Base-by-base conservation (phyloP, 2,888 invertebrate genomes). In the Eristalinus sepulchralis region DNA sequence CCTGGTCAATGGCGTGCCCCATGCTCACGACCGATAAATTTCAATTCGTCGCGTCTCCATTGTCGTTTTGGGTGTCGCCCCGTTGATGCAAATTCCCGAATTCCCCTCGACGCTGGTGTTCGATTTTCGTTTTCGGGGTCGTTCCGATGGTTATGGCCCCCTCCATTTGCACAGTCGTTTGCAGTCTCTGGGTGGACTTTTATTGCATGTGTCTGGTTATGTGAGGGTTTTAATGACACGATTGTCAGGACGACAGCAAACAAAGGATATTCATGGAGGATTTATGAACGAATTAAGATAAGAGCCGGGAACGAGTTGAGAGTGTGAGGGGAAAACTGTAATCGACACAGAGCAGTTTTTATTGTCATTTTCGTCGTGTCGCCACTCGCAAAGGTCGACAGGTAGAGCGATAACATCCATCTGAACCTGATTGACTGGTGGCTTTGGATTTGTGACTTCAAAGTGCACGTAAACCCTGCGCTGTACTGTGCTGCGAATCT, bases 221-320 rank as follows among this genome's bases (percentile, higher is more conserved):
- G 59, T 76, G 53, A 31, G 64, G 70, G 27, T 77, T 77, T 82
- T 59, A 79, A 71, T 79, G 78, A 59, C 64, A 47, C 57, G 64
- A 71, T 57, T 71, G 71, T 79, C 78, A 79, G 71, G 71, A 79
- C 59, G 71, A 79, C 78, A 79, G 9, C 71, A 79, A 71, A 71
- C 64, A 71, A 79, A 79, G 78, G 64, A 78, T 63, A 70, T 70
- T 78, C 62, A n/a, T 13, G 20, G 70, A 39, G 57, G 64, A 79
- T 79, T 79, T 79, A 79, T 66, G 71, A 66, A 53, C 71, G 59
- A 66, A 79, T 71, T 64, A 71, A 79, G 78, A 71, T 79, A 79
- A 71, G 47, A 59, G 27, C 11, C 24, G 57, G 36, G 33, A 22
- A 27, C 27, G 60, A 63, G 64, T 27, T 36, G 24, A 64, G n/a